Percentiles rank a stretch among this genome's conserved stretches.
Evolutionary conservation across 2,888 invertebrate species (phyloP).

Genomic region (Conomelus anceps): DNA sequence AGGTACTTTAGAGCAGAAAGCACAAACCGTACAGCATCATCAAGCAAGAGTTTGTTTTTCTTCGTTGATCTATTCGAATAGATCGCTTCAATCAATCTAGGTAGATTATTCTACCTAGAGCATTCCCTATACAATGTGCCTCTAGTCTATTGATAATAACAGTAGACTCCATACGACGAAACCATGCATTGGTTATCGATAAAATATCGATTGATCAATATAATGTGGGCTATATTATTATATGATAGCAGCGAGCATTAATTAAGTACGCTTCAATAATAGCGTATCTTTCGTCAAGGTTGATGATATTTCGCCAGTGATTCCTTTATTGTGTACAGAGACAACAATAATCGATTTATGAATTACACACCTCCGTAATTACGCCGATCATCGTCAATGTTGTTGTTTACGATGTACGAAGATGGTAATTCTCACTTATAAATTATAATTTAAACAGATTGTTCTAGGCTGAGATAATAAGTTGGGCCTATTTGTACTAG

Average conservation of each 20-base stretch:
- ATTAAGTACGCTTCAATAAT: neutral
- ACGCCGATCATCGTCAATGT: neutral
- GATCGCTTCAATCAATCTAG: neutral
- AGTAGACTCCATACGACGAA: neutral
- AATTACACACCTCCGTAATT: neutral
- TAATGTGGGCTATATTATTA: neutral
- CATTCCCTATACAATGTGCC: neutral
- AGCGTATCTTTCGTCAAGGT: neutral
- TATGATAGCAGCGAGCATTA: neutral
- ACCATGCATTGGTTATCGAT: neutral
- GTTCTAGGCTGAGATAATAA: neutral
- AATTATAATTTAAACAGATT: neutral
- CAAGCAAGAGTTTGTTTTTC: neutral
- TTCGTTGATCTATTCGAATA: neutral
- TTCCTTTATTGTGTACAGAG: neutral
- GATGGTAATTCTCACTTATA: neutral
- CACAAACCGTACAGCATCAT: neutral
- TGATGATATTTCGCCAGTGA: neutral
- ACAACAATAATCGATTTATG: neutral
- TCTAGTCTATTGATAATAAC: neutral
- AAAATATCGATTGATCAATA: neutral
- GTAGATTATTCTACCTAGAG: neutral
- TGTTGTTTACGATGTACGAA: neutral
- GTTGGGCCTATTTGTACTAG: neutral
- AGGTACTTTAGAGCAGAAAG: neutral